phyloP scores from a whole-genome alignment of 2,888 invertebrate genomes.

The Lochmaea capreae region DNA sequence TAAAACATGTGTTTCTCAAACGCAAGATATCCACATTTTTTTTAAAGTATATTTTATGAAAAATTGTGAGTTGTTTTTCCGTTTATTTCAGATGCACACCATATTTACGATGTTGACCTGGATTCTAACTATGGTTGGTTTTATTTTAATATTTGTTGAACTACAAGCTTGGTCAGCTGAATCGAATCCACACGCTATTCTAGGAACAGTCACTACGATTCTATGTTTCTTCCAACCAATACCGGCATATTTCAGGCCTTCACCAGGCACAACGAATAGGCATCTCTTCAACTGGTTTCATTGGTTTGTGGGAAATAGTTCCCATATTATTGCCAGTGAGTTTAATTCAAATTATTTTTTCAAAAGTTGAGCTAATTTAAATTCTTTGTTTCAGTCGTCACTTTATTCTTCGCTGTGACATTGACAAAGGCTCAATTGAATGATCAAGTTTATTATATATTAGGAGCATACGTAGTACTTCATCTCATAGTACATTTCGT shows the following conservation, averaged over 20 bases:
- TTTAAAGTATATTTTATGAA: no score
- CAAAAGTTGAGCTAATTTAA: not conserved
- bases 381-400: constrained; percentile 77
- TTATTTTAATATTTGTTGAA: constrained; percentile 85
- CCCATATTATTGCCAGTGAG: constrained; percentile 89
- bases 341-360: constrained; percentile 48
- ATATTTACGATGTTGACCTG: constrained; percentile 86
- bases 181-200: constrained; percentile 84
- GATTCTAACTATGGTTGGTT: constrained; percentile 80
- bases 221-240: constrained; percentile 89
- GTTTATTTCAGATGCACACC: constrained; percentile 80
- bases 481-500: constrained; percentile 90
- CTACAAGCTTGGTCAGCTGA: constrained; percentile 80
- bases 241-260: constrained; percentile 81
- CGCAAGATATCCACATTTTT: no score
- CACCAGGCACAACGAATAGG: constrained; percentile 83
- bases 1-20: no score
- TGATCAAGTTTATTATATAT: constrained; percentile 86
- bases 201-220: constrained; percentile 83
- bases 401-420: constrained; percentile 92
- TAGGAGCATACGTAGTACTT: constrained; percentile 90
- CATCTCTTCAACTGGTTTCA: constrained; percentile 93
- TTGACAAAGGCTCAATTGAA: constrained; percentile 89
- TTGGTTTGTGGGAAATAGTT: constrained; percentile 88
- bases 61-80: not conserved